phyloP scores from a whole-genome alignment of 2,113 vertebrate species.

The Lanius ludovicianus region DNA sequence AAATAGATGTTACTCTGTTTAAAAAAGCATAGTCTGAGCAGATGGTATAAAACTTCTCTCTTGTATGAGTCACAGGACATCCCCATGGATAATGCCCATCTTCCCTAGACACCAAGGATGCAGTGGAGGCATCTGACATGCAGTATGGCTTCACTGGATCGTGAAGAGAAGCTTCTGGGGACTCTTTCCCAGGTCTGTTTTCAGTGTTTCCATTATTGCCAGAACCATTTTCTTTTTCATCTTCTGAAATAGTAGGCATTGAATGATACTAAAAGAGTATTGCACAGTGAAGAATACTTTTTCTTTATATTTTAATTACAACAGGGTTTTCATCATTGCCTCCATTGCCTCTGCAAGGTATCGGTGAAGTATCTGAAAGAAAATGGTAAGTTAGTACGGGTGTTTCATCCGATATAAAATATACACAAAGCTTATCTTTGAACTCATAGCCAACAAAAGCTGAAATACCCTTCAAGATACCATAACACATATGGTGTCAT shows the following conservation, averaged over 20 bases:
- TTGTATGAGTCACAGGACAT: conserved; percentile 93
- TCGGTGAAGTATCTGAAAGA: conserved; percentile 28
- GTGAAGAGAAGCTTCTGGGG: conserved; percentile 59
- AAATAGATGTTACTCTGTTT: conserved; percentile 89
- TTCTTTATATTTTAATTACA: not conserved
- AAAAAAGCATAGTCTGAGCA: conserved; percentile 96
- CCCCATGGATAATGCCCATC: conserved; percentile 90
- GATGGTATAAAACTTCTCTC: conserved; percentile 96
- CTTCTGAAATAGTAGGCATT: conserved; percentile 92
- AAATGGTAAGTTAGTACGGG: not conserved
- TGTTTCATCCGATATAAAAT: not conserved
- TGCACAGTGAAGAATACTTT: not conserved
- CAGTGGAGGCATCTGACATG: conserved; percentile 66
- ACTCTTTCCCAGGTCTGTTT: conserved; percentile 66
- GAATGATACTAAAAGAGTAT: conserved; percentile 61
- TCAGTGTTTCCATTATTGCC: conserved; percentile 74
- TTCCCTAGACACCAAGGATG: conserved; percentile 78
- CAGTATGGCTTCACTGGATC: conserved; percentile 73
- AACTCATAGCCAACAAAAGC: not conserved
- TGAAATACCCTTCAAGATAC: not conserved
- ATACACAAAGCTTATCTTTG: not conserved
- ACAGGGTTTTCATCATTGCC: conserved; percentile 28
- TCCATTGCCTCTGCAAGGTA: conserved; percentile 34
- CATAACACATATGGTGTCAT: fast-evolving
- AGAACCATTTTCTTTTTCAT: conserved; percentile 79